phyloP scores from a whole-genome alignment of 1,140 invertebrate genomes.

The Camponotus floridanus region DNA sequence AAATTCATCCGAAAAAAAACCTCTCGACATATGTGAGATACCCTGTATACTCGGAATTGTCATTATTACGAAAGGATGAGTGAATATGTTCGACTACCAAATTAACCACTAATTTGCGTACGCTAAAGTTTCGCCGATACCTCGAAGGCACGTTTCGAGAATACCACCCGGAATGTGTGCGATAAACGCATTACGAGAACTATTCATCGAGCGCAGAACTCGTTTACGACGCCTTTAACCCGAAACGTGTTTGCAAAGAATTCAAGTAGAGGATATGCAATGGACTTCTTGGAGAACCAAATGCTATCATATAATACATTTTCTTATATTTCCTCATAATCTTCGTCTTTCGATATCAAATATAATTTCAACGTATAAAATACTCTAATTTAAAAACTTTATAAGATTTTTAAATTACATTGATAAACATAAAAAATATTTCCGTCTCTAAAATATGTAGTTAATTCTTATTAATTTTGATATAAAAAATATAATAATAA shows the following conservation, averaged over 20 bases:
- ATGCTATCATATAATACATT: no score
- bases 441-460: no score
- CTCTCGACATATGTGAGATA: neutral
- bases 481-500: no score
- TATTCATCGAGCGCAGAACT: slow-evolving; percentile 48
- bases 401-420: no score
- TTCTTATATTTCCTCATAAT: neutral
- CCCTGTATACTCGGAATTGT: neutral
- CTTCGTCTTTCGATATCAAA: neutral
- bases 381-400: no score
- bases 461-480: no score
- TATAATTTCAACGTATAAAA: no score
- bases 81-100: slow-evolving; percentile 45
- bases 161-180: slow-evolving; percentile 39
- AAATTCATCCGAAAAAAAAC: neutral
- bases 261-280: neutral
- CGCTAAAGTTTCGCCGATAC: slow-evolving; percentile 41
- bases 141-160: slow-evolving; percentile 49
- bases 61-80: slow-evolving; percentile 30
- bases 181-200: slow-evolving; percentile 72
- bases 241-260: slow-evolving; percentile 24
- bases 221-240: slow-evolving; percentile 57
- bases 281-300: neutral
- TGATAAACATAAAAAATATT: no score
- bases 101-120: slow-evolving; percentile 67